These are phyloP conservation scores for Montipora foliosa DNA, from an alignment of 64 coral and sea anemone species.

Conservation along the genomic window DNA sequence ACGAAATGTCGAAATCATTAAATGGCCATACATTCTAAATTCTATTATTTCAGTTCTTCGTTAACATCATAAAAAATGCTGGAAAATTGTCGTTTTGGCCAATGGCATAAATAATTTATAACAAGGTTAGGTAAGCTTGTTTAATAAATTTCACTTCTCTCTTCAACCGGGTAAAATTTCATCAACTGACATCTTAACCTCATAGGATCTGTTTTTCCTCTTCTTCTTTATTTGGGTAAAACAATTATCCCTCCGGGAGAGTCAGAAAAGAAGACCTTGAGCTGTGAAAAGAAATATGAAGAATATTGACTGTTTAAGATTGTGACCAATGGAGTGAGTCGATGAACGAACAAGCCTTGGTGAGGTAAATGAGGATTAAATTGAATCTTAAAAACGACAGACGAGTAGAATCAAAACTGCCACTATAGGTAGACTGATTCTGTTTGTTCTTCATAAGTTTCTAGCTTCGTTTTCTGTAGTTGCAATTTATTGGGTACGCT, in stretches of 20 bases:
- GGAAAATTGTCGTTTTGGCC: not conserved
- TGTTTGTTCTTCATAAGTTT: too few species aligned
- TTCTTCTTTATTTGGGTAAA: not conserved
- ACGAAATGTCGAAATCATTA: not conserved
- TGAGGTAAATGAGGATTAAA: not conserved
- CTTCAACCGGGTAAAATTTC: not conserved
- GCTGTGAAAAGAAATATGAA: not conserved
- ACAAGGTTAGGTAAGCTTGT: slow-evolving; percentile 32
- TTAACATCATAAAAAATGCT: not conserved
- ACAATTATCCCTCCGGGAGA: not conserved
- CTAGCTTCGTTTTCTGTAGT: too few species aligned
- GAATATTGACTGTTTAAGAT: not conserved
- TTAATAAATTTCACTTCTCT: not conserved
- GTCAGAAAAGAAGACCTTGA: not conserved
- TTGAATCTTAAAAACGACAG: not conserved
- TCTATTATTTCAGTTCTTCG: not conserved
- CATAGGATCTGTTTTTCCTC: not conserved
- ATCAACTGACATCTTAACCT: not conserved
- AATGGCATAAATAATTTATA: not conserved
- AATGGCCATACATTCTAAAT: not conserved
- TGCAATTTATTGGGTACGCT: too few species aligned
- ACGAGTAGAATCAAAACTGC: not conserved
- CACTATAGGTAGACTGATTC: too few species aligned
- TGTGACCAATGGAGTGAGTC: not conserved
- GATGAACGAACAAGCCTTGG: not conserved